These are phyloP conservation scores for Priocnemis perturbator DNA, from an alignment of 2,888 invertebrate species.

Conservation along the genomic window DNA sequence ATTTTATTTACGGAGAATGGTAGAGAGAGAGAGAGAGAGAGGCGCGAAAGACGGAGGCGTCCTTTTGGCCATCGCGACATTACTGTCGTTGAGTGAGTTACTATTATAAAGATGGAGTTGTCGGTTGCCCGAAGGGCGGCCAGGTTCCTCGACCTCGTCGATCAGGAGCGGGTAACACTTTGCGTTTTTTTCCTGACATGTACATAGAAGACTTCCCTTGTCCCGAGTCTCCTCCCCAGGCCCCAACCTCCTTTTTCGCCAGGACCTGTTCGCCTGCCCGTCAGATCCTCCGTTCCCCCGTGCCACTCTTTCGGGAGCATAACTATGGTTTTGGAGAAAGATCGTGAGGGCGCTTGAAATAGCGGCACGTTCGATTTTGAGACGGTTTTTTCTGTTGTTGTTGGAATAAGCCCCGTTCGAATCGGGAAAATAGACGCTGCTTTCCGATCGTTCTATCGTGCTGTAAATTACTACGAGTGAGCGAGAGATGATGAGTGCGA, in stretches of 20 bases:
- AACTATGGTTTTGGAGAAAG: too few relatives aligned
- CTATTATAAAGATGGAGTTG: too few relatives aligned
- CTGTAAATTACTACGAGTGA: not conserved
- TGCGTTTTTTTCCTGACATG: too few relatives aligned
- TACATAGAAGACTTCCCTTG: not conserved
- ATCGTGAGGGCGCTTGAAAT: not conserved
- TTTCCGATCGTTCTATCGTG: not conserved
- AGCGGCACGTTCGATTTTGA: not conserved
- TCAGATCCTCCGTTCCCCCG: not conserved
- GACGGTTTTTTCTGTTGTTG: too few relatives aligned
- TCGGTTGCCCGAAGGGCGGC: too few relatives aligned
- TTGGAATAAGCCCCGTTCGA: not conserved
- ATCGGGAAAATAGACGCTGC: not conserved
- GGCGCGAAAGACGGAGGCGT: constrained; percentile 13
- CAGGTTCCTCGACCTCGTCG: too few relatives aligned
- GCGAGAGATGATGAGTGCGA: not conserved
- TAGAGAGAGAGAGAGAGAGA: constrained; percentile 16
- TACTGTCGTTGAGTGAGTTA: too few relatives aligned
- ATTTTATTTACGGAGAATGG: constrained; percentile 54
- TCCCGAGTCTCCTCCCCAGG: not conserved
- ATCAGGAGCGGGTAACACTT: too few relatives aligned
- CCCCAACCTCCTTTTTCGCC: not conserved
- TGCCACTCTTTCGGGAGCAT: too few relatives aligned
- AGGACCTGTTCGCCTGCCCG: not conserved
- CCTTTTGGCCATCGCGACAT: too few relatives aligned